A percentile compares a stretch with the other conserved stretches of the same genome.
Evolutionary conservation across 2,888 invertebrate genomes (phyloP).

Genomic region (Chirona hameri): DNA sequence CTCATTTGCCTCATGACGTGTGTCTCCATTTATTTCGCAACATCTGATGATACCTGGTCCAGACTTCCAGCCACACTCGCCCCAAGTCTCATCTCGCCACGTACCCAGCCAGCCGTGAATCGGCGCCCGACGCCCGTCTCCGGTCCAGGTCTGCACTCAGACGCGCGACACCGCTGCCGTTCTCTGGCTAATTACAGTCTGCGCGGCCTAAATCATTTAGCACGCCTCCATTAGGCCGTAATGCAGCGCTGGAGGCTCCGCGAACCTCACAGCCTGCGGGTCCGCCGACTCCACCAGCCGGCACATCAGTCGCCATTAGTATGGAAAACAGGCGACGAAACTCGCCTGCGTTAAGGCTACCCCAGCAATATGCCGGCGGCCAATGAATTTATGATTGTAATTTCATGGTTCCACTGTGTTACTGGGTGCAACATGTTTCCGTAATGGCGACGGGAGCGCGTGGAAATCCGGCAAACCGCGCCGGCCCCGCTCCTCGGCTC

Average conservation of each 20-base stretch:
- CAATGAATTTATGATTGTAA: conserved; percentile 24
- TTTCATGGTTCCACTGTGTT: not conserved
- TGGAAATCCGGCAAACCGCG: conserved; percentile 12
- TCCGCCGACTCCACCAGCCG: not conserved
- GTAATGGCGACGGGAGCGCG: not conserved
- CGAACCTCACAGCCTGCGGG: not conserved
- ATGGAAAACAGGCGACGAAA: conserved; percentile 22
- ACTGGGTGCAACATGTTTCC: conserved; percentile 10
- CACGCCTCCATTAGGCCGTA: not conserved
- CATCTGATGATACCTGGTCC: not conserved
- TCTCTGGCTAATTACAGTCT: not conserved
- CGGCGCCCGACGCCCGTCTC: not conserved
- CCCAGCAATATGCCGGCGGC: not conserved
- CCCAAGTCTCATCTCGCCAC: not conserved
- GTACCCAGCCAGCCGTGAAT: too few relatives aligned
- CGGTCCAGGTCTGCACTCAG: not conserved
- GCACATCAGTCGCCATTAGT: not conserved
- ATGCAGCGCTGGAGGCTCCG: not conserved
- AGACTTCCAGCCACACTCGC: not conserved
- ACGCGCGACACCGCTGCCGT: not conserved
- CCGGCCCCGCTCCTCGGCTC: not conserved
- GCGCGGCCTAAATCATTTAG: conserved; percentile 7
- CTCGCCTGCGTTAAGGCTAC: not conserved
- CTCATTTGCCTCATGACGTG: not conserved
- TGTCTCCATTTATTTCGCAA: not conserved